phyloP scores from a whole-genome alignment of 2,113 vertebrate species.

The Microcebus ravelobensis region DNA sequence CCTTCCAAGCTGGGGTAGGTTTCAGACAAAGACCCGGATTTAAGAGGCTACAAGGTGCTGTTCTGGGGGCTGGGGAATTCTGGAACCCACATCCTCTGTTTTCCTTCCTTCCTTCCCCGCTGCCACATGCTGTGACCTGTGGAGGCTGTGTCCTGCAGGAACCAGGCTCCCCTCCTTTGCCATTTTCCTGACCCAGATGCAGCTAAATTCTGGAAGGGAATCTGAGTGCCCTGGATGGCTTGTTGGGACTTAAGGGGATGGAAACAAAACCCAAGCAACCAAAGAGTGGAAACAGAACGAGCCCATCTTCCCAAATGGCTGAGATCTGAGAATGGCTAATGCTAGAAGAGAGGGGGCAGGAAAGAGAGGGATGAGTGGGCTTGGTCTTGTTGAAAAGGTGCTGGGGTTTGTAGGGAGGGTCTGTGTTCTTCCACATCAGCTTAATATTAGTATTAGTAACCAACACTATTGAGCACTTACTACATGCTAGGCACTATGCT shows the following conservation, averaged over 20 bases:
- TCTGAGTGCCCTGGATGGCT: not conserved
- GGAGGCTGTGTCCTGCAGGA: not conserved
- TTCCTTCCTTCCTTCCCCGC: not conserved
- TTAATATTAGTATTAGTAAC: not conserved
- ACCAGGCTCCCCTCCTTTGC: not conserved
- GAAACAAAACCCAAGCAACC: not conserved
- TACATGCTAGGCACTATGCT: not conserved
- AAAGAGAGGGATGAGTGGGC: not conserved
- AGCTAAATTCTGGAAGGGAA: not conserved
- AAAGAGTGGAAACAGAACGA: not conserved
- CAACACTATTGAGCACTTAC: not conserved
- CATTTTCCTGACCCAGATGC: not conserved
- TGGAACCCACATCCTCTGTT: not conserved
- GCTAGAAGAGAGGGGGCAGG: not conserved
- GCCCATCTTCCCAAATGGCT: not conserved
- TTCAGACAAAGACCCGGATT: not conserved
- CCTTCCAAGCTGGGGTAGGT: not conserved
- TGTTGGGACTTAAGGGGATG: not conserved
- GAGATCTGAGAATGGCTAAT: not conserved
- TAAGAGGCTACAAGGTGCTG: not conserved
- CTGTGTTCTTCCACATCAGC: not conserved
- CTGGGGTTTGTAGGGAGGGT: not conserved
- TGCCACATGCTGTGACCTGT: not conserved
- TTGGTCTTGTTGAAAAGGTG: not conserved
- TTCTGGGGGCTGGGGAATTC: not conserved